phyloP scores from a whole-genome alignment of 2,113 vertebrate genomes.

The Oreotragus oreotragus region DNA sequence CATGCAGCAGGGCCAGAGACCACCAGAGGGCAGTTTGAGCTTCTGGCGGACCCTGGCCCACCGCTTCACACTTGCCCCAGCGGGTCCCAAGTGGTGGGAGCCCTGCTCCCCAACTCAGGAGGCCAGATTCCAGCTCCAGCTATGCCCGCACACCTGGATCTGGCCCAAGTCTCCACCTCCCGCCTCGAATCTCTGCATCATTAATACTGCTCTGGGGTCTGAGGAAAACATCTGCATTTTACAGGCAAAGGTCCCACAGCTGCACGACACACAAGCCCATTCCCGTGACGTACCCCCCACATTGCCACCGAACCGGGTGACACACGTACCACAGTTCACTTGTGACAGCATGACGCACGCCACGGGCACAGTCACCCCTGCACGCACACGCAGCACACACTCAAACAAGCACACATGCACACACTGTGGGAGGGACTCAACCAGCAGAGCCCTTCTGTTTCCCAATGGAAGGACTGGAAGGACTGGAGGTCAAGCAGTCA shows the following conservation, averaged over 20 bases:
- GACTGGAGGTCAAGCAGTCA: conserved; percentile 21
- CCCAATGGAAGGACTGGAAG: conserved; percentile 12
- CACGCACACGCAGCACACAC: background rate
- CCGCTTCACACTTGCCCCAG: background rate
- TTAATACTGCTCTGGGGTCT: conserved; percentile 76
- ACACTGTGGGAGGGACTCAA: background rate
- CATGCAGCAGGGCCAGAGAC: conserved; percentile 9
- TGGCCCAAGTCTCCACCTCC: conserved; percentile 10
- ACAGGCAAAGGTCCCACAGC: conserved; percentile 18
- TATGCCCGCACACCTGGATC: conserved; percentile 48
- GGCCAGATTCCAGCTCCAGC: conserved; percentile 56
- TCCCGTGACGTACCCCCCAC: background rate
- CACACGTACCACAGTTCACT: background rate
- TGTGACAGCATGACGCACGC: background rate
- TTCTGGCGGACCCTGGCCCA: background rate
- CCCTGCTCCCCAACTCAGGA: background rate
- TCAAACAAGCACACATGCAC: background rate
- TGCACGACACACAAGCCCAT: background rate
- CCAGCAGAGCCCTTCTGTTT: background rate
- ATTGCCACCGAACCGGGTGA: background rate
- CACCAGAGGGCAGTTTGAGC: conserved; percentile 39
- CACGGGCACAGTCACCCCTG: background rate
- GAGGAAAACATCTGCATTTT: conserved; percentile 15
- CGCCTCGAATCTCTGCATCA: conserved; percentile 27
- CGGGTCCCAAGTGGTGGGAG: background rate